Base-by-base conservation (phyloP, 2,888 invertebrate genomes). In the Boloria euphrosyne region DNA sequence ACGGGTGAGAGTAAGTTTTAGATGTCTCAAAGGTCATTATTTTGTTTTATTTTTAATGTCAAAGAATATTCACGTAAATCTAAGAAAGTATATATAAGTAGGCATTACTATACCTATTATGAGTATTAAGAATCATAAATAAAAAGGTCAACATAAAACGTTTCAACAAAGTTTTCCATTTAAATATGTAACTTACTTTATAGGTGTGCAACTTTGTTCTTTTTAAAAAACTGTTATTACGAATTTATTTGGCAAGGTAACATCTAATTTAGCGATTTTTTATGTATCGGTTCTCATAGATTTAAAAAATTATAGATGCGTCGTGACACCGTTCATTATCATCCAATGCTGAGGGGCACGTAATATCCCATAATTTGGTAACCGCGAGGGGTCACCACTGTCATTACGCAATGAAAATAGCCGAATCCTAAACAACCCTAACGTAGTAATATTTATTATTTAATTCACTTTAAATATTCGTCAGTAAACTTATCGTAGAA, bases 301-400 rank as follows among this genome's bases (percentile, higher is more conserved):
- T 51, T 54, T 52, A 46, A 51, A 65, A 55, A 66, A 63, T 51
- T 38, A 2, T 38, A 58, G 50, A 31, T 54, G 47, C 53, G 31
- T 46, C 50, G 17, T 44, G 54, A 67, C 65, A 70, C 66, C 61
- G 62, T 52, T 68, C 62, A 71, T 72, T 77, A 76, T 69, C 61
- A 62, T 51, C 59, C 64, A 52, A 65, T 62, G 62, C 44, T 66
- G 65, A 60, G 69, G 69, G 69, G 46, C 43, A 58, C 52, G 62
- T 78, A 76, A 78, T 79, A 75, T 76, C 71, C 80, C 74, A 79
- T 84, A 84, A 87, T 88, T 88, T 87, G 67, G 76, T 77, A 78
- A 75, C 80, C 75, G 72, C 74, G 74, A 70, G 68, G 83, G 84
- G 81, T 81, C 81, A 77, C 74, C 72, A 78, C 76, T 83, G 78